Conservation (phyloP, 2,888 invertebrate genomes). For the Folsomia manolachei region DNA sequence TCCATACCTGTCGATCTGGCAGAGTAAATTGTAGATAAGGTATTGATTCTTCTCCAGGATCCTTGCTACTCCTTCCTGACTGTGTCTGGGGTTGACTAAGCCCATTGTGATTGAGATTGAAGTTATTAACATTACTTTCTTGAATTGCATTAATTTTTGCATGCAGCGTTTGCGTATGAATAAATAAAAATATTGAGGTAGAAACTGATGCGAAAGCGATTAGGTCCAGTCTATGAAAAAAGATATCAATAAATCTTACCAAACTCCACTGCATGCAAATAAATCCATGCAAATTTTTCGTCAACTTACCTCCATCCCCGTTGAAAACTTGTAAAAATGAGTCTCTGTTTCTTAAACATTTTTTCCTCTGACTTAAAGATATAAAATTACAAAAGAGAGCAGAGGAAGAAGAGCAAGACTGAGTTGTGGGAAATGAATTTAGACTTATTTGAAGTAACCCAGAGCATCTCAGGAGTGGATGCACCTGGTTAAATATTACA, state of each 20-base stretch:
- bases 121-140: slow-evolving; percentile 39
- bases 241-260: too few species aligned
- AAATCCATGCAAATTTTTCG: background rate
- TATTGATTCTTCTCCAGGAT: slow-evolving; percentile 15
- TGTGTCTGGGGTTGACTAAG: too few species aligned
- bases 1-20: slow-evolving; percentile 9
- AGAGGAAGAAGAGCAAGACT: background rate
- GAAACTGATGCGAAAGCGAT: slow-evolving; percentile 50
- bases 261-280: background rate
- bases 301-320: background rate
- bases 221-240: background rate
- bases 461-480: background rate
- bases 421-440: too few species aligned
- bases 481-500: background rate
- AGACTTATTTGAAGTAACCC: background rate
- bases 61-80: too few species aligned
- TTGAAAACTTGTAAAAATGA: background rate
- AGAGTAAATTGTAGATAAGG: slow-evolving; percentile 11
- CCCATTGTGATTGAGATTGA: too few species aligned
- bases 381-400: background rate
- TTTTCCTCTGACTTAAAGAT: too few species aligned
- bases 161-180: slow-evolving; percentile 49
- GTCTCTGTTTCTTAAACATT: background rate
- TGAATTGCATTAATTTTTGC: slow-evolving; percentile 49
- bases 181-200: slow-evolving; percentile 49